phyloP scores from a whole-genome alignment of 2,888 invertebrate genomes.

The Stenichneumon culpator region DNA sequence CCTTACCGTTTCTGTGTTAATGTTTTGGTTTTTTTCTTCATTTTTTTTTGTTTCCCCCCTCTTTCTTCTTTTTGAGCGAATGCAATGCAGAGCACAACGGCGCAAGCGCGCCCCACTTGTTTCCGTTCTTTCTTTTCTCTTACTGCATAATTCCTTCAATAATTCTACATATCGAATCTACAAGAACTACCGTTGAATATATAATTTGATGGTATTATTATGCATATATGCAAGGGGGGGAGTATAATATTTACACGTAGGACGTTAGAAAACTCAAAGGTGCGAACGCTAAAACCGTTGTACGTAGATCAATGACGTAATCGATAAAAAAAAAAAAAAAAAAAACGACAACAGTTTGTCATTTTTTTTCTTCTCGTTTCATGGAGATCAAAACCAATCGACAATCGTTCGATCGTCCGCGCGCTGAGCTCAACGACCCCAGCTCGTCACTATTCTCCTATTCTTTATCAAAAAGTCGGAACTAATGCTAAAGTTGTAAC shows the following conservation, averaged over 20 bases:
- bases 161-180: slow-evolving; percentile 71
- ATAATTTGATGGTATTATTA: slow-evolving; percentile 74
- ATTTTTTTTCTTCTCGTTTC: slow-evolving; percentile 7
- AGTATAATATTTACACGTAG: slow-evolving; percentile 73
- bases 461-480: slow-evolving; percentile 43
- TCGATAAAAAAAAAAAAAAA: slow-evolving; percentile 32
- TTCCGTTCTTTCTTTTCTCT: slow-evolving; percentile 8
- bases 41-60: background rate
- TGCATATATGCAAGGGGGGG: slow-evolving; percentile 74
- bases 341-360: background rate
- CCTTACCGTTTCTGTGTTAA: slow-evolving; percentile 41
- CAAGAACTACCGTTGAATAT: slow-evolving; percentile 76
- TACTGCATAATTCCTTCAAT: slow-evolving; percentile 48
- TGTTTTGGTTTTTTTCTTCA: slow-evolving; percentile 1
- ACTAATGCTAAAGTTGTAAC: slow-evolving; percentile 45
- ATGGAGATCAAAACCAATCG: slow-evolving; percentile 41
- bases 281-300: slow-evolving; percentile 63
- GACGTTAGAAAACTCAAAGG: slow-evolving; percentile 55
- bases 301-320: slow-evolving; percentile 52
- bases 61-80: slow-evolving; percentile 43
- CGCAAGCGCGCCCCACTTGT: slow-evolving; percentile 36
- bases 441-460: slow-evolving; percentile 3
- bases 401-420: background rate
- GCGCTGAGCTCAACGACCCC: background rate
- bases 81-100: slow-evolving; percentile 50